A percentile compares a stretch with the other conserved stretches of the same genome.
phyloP scores from a whole-genome alignment of 2,113 vertebrate genomes.

The Thomomys bottae region DNA sequence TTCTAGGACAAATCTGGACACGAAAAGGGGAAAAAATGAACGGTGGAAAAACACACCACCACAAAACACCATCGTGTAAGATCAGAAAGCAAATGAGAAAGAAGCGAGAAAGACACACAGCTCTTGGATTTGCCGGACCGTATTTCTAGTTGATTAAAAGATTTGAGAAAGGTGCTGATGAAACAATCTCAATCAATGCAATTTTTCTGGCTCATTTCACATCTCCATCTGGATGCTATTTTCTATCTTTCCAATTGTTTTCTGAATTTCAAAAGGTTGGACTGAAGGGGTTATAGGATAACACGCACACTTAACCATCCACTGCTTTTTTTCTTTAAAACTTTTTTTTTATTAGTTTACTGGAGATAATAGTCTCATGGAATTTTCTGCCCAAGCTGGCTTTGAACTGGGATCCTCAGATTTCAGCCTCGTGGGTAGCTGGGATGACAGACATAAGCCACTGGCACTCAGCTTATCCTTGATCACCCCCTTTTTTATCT shows the following conservation, averaged over 20 bases:
- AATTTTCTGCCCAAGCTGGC: too few relatives aligned
- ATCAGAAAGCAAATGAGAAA: neutral
- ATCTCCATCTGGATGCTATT: neutral
- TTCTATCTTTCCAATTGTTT: too few relatives aligned
- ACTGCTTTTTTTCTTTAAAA: too few relatives aligned
- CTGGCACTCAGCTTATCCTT: too few relatives aligned
- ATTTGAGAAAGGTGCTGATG: neutral
- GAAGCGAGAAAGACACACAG: neutral
- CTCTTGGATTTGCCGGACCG: neutral
- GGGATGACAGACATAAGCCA: too few relatives aligned
- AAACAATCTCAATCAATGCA: neutral
- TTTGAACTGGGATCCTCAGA: too few relatives aligned
- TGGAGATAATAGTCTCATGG: too few relatives aligned
- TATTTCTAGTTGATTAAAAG: neutral
- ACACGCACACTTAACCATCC: too few relatives aligned
- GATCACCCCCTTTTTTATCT: neutral
- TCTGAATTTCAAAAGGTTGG: too few relatives aligned
- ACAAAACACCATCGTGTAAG: neutral
- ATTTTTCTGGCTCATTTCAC: neutral
- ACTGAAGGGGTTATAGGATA: too few relatives aligned
- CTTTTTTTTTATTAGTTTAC: too few relatives aligned
- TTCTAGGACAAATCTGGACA: neutral
- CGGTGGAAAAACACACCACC: neutral
- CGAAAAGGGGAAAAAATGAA: conserved; percentile 42
- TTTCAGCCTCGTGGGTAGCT: too few relatives aligned